These are phyloP conservation scores for Scelioninae gen. 1 DNA, from an alignment of 2,888 invertebrate species.

Conservation along the genomic window DNA sequence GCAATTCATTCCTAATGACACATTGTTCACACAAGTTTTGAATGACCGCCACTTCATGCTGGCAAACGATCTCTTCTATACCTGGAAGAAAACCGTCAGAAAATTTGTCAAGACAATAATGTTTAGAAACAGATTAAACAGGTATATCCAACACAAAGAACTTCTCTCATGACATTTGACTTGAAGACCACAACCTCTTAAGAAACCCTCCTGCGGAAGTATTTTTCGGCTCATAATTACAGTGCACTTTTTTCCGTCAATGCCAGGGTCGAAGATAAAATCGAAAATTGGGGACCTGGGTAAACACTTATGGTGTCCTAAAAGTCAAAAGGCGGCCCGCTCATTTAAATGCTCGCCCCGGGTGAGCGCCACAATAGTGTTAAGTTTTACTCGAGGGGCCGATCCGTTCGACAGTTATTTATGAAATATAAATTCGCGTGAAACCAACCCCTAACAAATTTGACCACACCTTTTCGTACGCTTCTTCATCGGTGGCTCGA, in stretches of 20 bases:
- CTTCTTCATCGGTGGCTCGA: conserved; percentile 74
- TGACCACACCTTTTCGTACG: conserved; percentile 81
- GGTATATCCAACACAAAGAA: conserved; percentile 4
- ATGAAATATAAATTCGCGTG: conserved; percentile 79
- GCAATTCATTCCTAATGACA: conserved; percentile 42
- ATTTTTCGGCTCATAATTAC: conserved; percentile 23
- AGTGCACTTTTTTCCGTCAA: not conserved
- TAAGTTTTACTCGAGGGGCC: conserved; percentile 43
- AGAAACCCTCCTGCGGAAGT: conserved; percentile 6
- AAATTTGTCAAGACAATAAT: conserved; percentile 23
- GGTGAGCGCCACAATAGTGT: conserved; percentile 65
- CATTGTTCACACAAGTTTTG: conserved; percentile 15
- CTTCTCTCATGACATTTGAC: conserved; percentile 32
- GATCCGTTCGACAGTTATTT: conserved; percentile 75
- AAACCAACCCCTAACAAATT: conserved; percentile 81
- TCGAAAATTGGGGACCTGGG: conserved; percentile 42
- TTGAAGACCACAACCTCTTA: not conserved
- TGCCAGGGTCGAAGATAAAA: conserved; percentile 22
- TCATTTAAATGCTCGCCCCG: conserved; percentile 71
- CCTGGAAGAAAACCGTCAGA: conserved; percentile 17
- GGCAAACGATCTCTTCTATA: conserved; percentile 31
- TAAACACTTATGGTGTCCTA: conserved; percentile 71
- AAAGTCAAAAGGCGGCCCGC: conserved; percentile 70
- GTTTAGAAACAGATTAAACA: conserved; percentile 34
- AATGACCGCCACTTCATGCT: conserved; percentile 13